Base-by-base conservation (phyloP, 1,140 invertebrate species). In the Drosophila pallidifrons region DNA sequence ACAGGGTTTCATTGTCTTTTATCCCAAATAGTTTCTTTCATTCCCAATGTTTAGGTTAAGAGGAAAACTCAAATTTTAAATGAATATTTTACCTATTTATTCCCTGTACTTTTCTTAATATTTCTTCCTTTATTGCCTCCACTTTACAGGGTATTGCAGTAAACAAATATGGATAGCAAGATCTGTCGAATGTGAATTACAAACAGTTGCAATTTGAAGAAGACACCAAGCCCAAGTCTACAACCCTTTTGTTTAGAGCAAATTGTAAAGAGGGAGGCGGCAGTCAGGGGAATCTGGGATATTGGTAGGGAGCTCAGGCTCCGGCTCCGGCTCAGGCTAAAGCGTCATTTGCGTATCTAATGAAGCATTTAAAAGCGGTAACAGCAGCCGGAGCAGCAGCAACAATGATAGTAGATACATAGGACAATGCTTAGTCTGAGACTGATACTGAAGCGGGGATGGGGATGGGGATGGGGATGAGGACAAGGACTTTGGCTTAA, bases 281-380 rank as follows among this genome's bases (percentile, higher is more conserved):
- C 28, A 45, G 30, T 11, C 8, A 45, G 11, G 41, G 32, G 16
- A 7, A 32, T 1, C 5, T 8, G n/a, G 2, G 28, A 54, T 54
- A 54, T 6, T 54, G n/a, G 1, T 16, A 10, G 38, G n/a, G 47
- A 16, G n/a, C 11, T 1, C 6, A 41, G 30, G 30, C 30, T 32
- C 30, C 10, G 15, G 38, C 35, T 43, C n/a, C 4, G n/a, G 41
- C 41, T 43, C 0, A 43, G 43, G 47, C 28, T 16, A 10, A 8
- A 20, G 75, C 66, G 70, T 81, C 75, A 79, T 81, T 81, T 81
- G 76, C 67, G 67, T 81, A 76, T 81, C 73, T 79, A 79, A 81
- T 79, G 73, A 81, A 79, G 79, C 73, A 81, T 81, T 79, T 81
- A 67, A 79, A 71, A 81, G 77, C 77, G 67, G 54, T 46, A 66